Evolutionary conservation across 2,888 invertebrate genomes (phyloP).

Genomic region (Ophion ventricosus): DNA sequence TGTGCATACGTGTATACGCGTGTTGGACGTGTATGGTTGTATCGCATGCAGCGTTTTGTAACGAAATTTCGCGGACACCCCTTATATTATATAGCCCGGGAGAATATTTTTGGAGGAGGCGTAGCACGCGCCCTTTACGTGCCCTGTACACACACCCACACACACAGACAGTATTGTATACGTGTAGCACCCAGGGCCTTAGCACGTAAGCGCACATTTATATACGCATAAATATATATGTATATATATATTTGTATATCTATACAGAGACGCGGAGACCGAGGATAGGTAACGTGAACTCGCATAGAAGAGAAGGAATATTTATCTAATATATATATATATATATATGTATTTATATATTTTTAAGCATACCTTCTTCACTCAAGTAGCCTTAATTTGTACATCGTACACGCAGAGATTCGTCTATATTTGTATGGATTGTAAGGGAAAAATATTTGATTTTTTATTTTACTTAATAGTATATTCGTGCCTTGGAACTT

Average conservation of each 20-base stretch:
- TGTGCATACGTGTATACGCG: too few relatives aligned
- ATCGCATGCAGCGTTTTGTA: too few relatives aligned
- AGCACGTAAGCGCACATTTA: constrained; percentile 68
- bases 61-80: too few relatives aligned
- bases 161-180: constrained; percentile 46
- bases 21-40: too few relatives aligned
- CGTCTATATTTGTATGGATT: constrained; percentile 18
- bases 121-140: constrained; percentile 5
- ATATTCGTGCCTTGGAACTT: too few relatives aligned
- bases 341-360: constrained; percentile 37
- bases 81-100: too few relatives aligned
- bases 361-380: constrained; percentile 61
- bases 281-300: constrained; percentile 18
- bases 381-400: constrained; percentile 66
- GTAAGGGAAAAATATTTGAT: neutral
- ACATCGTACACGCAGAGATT: constrained; percentile 13
- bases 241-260: constrained; percentile 20
- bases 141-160: constrained; percentile 44
- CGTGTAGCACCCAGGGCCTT: constrained; percentile 67
- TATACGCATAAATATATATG: constrained; percentile 40
- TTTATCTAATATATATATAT: constrained; percentile 32
- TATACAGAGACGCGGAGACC: constrained; percentile 38
- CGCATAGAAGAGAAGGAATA: constrained; percentile 27
- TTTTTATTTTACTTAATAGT: too few relatives aligned
- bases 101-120: too few relatives aligned